A percentile compares a stretch with the other conserved stretches of the same genome.
These are phyloP conservation scores for Boloria euphrosyne DNA, from an alignment of 2,888 invertebrate species.

Conservation along the genomic window DNA sequence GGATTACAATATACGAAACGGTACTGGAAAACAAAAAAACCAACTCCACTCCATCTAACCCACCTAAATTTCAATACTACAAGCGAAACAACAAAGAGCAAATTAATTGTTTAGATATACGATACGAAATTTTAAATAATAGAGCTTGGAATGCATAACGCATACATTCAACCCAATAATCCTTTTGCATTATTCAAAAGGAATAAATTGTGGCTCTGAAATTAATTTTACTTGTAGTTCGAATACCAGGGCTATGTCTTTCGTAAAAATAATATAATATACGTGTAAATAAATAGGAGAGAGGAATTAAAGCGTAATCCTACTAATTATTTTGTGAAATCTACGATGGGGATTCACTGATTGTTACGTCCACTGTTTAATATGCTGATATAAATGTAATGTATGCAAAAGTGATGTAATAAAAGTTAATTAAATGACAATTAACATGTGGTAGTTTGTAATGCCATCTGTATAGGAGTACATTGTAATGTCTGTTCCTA, in stretches of 20 bases:
- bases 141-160: conserved; percentile 53
- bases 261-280: conserved; percentile 46
- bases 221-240: conserved; percentile 72
- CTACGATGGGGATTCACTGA: conserved; percentile 17
- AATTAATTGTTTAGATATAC: conserved; percentile 50
- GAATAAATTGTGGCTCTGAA: conserved; percentile 67
- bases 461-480: neutral
- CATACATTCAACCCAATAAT: conserved; percentile 63
- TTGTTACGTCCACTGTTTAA: conserved; percentile 16
- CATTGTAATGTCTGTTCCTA: too few relatives aligned
- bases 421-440: conserved; percentile 10
- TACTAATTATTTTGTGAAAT: conserved; percentile 23
- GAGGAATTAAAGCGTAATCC: conserved; percentile 25
- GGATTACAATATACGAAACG: conserved; percentile 59
- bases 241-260: conserved; percentile 50
- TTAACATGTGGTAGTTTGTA: neutral
- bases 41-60: conserved; percentile 28
- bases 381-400: conserved; percentile 8
- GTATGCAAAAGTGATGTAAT: conserved; percentile 9
- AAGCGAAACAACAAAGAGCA: conserved; percentile 34
- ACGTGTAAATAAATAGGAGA: conserved; percentile 10
- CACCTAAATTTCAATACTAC: conserved; percentile 29
- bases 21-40: conserved; percentile 52
- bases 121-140: conserved; percentile 54
- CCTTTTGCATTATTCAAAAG: conserved; percentile 77